These are phyloP conservation scores for Eristalis arbustorum DNA, from an alignment of 2,888 invertebrate genomes.

Conservation along the genomic window DNA sequence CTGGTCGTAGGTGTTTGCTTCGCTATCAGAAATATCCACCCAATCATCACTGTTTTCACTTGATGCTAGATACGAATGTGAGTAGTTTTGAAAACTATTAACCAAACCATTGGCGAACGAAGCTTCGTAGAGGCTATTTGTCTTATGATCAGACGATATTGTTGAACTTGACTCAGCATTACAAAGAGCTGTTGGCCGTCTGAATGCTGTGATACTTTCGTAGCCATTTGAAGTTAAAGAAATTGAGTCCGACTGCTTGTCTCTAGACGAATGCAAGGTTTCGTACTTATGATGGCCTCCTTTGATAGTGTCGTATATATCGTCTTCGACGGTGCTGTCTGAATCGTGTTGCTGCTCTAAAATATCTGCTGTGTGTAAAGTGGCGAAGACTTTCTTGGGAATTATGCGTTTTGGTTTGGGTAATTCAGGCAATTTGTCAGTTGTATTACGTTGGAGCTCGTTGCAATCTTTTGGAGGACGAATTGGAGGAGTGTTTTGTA, in stretches of 20 bases:
- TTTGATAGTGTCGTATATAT: conserved; percentile 85
- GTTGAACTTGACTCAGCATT: conserved; percentile 79
- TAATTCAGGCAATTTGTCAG: conserved; percentile 75
- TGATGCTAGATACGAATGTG: conserved; percentile 74
- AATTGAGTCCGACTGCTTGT: conserved; percentile 72
- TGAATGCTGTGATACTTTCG: conserved; percentile 77
- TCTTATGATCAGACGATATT: conserved; percentile 79
- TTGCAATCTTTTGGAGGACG: conserved; percentile 45
- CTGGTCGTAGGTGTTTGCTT: conserved; percentile 57
- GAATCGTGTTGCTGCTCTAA: conserved; percentile 29
- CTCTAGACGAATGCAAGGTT: conserved; percentile 72
- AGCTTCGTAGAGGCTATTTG: conserved; percentile 79
- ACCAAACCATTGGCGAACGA: conserved; percentile 74
- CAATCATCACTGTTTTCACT: conserved; percentile 80
- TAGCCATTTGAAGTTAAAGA: conserved; percentile 79
- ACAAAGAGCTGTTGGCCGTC: conserved; percentile 61
- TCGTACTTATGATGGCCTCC: conserved; percentile 80
- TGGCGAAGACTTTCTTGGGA: conserved; percentile 66
- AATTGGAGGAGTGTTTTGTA: conserved; percentile 31
- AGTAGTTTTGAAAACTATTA: conserved; percentile 71
- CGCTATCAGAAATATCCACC: conserved; percentile 79
- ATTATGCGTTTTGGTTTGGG: conserved; percentile 78
- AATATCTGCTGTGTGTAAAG: conserved; percentile 16
- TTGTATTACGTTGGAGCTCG: conserved; percentile 75
- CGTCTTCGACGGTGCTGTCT: conserved; percentile 76